A percentile compares a stretch with the other conserved stretches of the same genome.
These are phyloP conservation scores for Phoxinus dragarum DNA, from an alignment of 2,797 vertebrate species.

Conservation along the genomic window DNA sequence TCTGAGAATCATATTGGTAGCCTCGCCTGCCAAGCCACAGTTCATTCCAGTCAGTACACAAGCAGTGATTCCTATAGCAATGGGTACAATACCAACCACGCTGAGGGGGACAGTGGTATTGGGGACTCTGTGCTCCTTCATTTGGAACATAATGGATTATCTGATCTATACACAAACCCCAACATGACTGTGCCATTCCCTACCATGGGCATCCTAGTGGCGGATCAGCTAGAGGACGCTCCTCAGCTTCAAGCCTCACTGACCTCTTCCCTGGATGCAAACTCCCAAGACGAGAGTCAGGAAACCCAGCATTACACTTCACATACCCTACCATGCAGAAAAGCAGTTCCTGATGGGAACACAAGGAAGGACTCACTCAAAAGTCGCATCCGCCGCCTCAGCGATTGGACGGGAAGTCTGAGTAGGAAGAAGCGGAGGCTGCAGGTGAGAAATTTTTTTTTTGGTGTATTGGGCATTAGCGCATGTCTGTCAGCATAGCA, in stretches of 20 bases:
- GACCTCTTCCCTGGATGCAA: constrained; percentile 77
- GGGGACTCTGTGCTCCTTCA: constrained; percentile 70
- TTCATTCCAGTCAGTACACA: constrained; percentile 21
- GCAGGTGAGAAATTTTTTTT: constrained; percentile 79
- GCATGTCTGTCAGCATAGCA: not conserved
- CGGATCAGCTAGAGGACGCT: constrained; percentile 69
- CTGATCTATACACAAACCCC: constrained; percentile 75
- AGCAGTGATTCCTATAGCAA: constrained; percentile 35
- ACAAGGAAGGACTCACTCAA: constrained; percentile 89
- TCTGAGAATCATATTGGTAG: constrained; percentile 25
- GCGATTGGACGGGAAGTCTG: constrained; percentile 95
- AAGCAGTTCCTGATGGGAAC: constrained; percentile 71
- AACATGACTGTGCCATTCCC: constrained; percentile 74
- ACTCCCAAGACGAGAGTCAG: constrained; percentile 68
- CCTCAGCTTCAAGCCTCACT: constrained; percentile 74
- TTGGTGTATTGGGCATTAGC: not conserved
- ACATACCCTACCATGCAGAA: constrained; percentile 84
- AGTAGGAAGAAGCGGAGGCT: constrained; percentile 92
- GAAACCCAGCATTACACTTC: constrained; percentile 76
- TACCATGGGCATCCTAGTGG: constrained; percentile 66
- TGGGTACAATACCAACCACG: constrained; percentile 63
- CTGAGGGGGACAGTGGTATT: constrained; percentile 76
- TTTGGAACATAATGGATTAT: constrained; percentile 72
- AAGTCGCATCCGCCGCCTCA: constrained; percentile 88
- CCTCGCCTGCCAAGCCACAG: constrained; percentile 28